These are phyloP conservation scores for Gadus chalcogrammus DNA, from an alignment of 2,113 vertebrate species.

Conservation along the genomic window DNA sequence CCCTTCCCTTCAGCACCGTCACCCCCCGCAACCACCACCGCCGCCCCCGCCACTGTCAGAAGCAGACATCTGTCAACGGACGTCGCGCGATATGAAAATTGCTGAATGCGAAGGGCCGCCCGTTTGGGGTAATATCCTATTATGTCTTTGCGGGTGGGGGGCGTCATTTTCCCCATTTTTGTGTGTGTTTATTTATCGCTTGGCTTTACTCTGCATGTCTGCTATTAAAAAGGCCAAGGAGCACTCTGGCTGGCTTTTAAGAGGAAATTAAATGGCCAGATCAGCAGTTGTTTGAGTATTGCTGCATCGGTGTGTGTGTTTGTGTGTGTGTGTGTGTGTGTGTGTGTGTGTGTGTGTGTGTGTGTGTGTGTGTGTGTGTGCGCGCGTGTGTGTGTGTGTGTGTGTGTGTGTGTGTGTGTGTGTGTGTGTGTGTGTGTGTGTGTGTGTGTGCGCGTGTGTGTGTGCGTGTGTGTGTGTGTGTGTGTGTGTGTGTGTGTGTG, in stretches of 20 bases:
- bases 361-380: too few species aligned
- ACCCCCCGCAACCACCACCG: neutral
- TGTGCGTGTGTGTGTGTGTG: too few species aligned
- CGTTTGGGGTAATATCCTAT: conserved; percentile 55
- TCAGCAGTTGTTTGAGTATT: conserved; percentile 47
- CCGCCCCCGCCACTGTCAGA: conserved; percentile 39
- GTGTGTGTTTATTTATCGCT: conserved; percentile 39
- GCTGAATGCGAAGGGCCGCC: conserved; percentile 56
- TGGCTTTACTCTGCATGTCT: conserved; percentile 36
- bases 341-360: too few species aligned
- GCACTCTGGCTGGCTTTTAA: conserved; percentile 20
- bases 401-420: too few species aligned
- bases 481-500: neutral
- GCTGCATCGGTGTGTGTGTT: conserved; percentile 3
- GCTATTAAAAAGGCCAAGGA: conserved; percentile 43
- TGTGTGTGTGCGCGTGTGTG: too few species aligned
- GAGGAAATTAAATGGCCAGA: conserved; percentile 27
- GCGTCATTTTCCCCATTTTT: conserved; percentile 32
- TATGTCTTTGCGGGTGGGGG: conserved; percentile 52
- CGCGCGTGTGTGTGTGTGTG: too few species aligned
- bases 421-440: too few species aligned
- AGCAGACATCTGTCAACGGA: conserved; percentile 44
- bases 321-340: too few species aligned
- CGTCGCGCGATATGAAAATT: conserved; percentile 44
- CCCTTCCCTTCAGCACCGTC: neutral